Conservation (phyloP, 2,113 vertebrate species). For the Microtus ochrogaster region DNA sequence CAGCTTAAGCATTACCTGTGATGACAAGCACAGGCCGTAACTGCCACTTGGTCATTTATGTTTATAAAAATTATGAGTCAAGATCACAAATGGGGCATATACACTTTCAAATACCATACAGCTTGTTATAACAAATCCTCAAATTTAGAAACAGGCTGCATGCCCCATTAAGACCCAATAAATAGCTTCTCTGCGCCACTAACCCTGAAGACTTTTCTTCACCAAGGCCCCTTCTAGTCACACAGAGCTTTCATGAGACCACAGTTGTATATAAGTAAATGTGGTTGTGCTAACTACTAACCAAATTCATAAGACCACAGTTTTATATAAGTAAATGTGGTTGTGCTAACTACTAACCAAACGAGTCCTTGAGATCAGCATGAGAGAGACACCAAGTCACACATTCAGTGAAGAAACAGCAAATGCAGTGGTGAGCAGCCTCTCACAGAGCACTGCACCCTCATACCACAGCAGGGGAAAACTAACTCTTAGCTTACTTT, state of each 20-base stretch:
- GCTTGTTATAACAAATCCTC: conserved; percentile 73
- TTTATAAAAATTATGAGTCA: conserved; percentile 80
- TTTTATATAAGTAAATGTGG: conserved; percentile 60
- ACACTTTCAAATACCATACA: conserved; percentile 58
- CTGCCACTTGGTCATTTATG: conserved; percentile 80
- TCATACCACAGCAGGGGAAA: conserved; percentile 42
- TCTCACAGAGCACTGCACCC: not conserved
- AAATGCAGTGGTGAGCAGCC: conserved; percentile 16
- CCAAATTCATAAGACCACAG: not conserved
- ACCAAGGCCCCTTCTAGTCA: conserved; percentile 14
- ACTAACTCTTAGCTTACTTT: conserved; percentile 39
- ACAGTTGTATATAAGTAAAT: conserved; percentile 61
- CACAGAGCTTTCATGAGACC: conserved; percentile 47
- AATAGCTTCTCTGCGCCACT: conserved; percentile 71
- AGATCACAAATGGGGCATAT: conserved; percentile 68
- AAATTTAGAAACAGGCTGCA: conserved; percentile 75
- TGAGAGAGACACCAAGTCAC: not conserved
- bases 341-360: conserved; percentile 51
- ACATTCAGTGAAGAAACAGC: not conserved
- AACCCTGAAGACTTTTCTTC: conserved; percentile 47
- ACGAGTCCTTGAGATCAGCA: conserved; percentile 43
- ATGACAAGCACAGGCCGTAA: conserved; percentile 83
- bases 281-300: conserved; percentile 43
- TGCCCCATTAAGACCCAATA: conserved; percentile 69
- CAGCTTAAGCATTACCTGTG: conserved; percentile 77